Percentiles rank a stretch among this genome's conserved stretches.
Conservation (phyloP, 37 sponge, comb jelly and placozoan species). For the Halichondria panicea region DNA sequence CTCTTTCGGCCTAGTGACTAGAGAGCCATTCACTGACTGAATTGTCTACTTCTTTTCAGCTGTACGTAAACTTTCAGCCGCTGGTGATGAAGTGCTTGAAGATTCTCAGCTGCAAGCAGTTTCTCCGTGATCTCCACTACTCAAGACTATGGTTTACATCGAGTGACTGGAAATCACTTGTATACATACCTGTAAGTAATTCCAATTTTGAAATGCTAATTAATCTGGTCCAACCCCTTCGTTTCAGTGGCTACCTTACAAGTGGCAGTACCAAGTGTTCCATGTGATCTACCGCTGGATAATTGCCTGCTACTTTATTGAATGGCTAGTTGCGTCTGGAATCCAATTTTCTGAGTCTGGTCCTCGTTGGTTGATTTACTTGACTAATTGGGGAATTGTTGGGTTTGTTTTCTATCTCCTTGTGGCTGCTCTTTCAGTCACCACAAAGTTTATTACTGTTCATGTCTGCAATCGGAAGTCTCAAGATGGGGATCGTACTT, state of each 20-base stretch:
- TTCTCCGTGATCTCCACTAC: conserved; percentile 14
- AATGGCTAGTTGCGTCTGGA: conserved; percentile 47
- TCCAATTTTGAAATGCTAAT: neutral
- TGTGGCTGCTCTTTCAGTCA: conserved; percentile 32
- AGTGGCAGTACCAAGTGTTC: conserved; percentile 40
- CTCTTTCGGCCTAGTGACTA: too few relatives aligned
- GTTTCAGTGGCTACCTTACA: conserved; percentile 73
- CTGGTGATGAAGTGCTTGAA: too few relatives aligned
- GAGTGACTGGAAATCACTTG: conserved; percentile 54
- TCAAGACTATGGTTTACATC: conserved; percentile 17
- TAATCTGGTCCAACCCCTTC: neutral
- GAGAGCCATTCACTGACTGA: too few relatives aligned
- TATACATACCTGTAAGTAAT: conserved; percentile 60
- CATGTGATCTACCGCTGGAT: conserved; percentile 60
- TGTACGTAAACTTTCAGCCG: too few relatives aligned
- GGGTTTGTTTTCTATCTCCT: conserved; percentile 36
- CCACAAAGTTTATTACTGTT: conserved; percentile 22
- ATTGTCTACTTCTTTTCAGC: too few relatives aligned
- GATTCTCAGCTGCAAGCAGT: too few relatives aligned
- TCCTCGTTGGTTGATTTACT: conserved; percentile 57
- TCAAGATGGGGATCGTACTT: neutral
- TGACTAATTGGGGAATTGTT: conserved; percentile 73
- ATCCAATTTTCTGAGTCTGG: conserved; percentile 2
- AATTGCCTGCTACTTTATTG: conserved; percentile 42
- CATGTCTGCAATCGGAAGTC: neutral